These are phyloP conservation scores for Coilia nasus DNA, from an alignment of 2,797 vertebrate genomes.

Conservation along the genomic window DNA sequence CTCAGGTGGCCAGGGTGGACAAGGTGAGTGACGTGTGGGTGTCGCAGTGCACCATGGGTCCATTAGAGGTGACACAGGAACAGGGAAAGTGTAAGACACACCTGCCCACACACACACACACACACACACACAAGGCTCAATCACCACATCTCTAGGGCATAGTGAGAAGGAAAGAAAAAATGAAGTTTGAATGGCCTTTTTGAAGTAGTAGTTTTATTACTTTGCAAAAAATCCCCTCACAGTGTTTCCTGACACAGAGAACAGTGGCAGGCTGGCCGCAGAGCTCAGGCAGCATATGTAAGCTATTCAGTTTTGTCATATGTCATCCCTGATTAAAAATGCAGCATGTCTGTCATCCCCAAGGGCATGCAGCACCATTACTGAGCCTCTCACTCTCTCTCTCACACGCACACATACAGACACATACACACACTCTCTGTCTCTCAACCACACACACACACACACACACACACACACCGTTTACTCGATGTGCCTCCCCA, in stretches of 20 bases:
- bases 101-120: background rate
- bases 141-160: background rate
- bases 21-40: slow-evolving; percentile 42
- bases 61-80: slow-evolving; percentile 27
- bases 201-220: background rate
- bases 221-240: background rate
- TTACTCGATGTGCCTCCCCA: background rate
- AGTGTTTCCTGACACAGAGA: background rate
- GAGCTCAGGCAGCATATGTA: background rate
- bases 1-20: background rate
- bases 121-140: background rate
- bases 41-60: slow-evolving; percentile 49
- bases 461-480: background rate
- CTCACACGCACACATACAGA: background rate
- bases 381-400: background rate
- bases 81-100: slow-evolving; percentile 31
- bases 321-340: slow-evolving; percentile 15
- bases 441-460: background rate
- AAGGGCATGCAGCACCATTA: background rate
- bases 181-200: background rate
- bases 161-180: background rate
- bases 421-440: no score
- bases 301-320: slow-evolving; percentile 1
- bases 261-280: background rate
- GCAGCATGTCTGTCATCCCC: slow-evolving; percentile 8